These are phyloP conservation scores for Diaprepes abbreviatus DNA, from an alignment of 2,888 invertebrate species.

Conservation along the genomic window DNA sequence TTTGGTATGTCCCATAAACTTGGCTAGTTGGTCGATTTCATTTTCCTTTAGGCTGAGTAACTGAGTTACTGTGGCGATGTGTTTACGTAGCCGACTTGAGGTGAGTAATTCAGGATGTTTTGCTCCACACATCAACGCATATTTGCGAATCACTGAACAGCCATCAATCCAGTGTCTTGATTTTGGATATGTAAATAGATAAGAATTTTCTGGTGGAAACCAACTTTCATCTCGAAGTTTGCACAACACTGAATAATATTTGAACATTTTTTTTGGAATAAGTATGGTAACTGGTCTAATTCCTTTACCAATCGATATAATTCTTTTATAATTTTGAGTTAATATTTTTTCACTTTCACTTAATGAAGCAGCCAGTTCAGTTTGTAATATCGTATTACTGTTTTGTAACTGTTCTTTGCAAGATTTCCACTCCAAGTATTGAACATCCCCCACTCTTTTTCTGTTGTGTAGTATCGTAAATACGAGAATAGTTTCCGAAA, in stretches of 20 bases:
- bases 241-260: constrained; percentile 30
- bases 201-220: constrained; percentile 51
- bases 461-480: constrained; percentile 54
- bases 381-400: constrained; percentile 30
- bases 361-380: constrained; percentile 49
- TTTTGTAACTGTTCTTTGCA: constrained; percentile 36
- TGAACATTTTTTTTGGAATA: constrained; percentile 40
- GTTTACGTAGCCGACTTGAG: constrained; percentile 31
- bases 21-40: constrained; percentile 43
- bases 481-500: constrained; percentile 51
- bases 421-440: constrained; percentile 53
- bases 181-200: constrained; percentile 51
- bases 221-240: constrained; percentile 22
- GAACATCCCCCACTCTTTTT: constrained; percentile 55
- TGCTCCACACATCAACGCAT: constrained; percentile 50
- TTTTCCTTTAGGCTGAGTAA: constrained; percentile 28
- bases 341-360: constrained; percentile 50
- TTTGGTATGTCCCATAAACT: constrained; percentile 49
- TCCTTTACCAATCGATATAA: constrained; percentile 49
- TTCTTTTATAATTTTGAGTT: constrained; percentile 48
- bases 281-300: constrained; percentile 46
- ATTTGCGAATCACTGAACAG: constrained; percentile 50
- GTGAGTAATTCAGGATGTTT: constrained; percentile 43
- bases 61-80: constrained; percentile 42
- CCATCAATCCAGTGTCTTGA: constrained; percentile 52